Conservation (phyloP, 2,888 invertebrate genomes). For the Rhingia campestris region DNA sequence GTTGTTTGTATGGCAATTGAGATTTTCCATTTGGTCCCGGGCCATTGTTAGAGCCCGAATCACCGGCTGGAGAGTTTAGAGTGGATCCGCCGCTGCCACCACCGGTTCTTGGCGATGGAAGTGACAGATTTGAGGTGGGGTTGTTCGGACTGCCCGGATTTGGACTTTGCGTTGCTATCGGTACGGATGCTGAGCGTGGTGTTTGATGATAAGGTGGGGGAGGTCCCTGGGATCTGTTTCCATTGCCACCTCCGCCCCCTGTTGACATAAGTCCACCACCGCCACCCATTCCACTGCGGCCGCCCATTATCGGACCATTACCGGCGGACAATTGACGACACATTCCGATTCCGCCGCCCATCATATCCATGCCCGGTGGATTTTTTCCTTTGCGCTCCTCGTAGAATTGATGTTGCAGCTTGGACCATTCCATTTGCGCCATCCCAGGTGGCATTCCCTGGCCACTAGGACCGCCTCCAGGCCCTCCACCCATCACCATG, state of each 20-base stretch:
- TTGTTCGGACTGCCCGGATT: conserved; percentile 89
- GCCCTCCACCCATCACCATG: conserved; percentile 77
- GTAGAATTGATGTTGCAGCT: conserved; percentile 93
- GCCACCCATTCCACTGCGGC: conserved; percentile 53
- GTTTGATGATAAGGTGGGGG: conserved; percentile 91
- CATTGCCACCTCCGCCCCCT: conserved; percentile 73
- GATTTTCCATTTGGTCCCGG: conserved; percentile 63
- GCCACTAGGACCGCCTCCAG: conserved; percentile 61
- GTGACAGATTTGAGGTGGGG: conserved; percentile 87
- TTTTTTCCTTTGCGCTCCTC: conserved; percentile 84
- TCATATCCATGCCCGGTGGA: conserved; percentile 61
- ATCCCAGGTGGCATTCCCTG: conserved; percentile 78
- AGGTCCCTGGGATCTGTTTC: conserved; percentile 87
- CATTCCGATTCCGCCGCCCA: conserved; percentile 53
- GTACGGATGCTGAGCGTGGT: conserved; percentile 88
- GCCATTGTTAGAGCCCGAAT: conserved; percentile 80
- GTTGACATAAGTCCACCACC: conserved; percentile 55
- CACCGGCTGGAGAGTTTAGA: conserved; percentile 87
- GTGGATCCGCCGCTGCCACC: conserved; percentile 84
- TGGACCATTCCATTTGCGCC: conserved; percentile 94
- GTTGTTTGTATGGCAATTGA: conserved; percentile 82
- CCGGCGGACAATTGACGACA: conserved; percentile 68
- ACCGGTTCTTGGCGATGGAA: conserved; percentile 87
- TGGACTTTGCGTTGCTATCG: conserved; percentile 89
- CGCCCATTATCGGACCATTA: conserved; percentile 51